Evolutionary conservation across 1,140 invertebrate species (phyloP), one percentile per base, ranked within the genome.

Genomic region (Neodiprion virginianus): DNA sequence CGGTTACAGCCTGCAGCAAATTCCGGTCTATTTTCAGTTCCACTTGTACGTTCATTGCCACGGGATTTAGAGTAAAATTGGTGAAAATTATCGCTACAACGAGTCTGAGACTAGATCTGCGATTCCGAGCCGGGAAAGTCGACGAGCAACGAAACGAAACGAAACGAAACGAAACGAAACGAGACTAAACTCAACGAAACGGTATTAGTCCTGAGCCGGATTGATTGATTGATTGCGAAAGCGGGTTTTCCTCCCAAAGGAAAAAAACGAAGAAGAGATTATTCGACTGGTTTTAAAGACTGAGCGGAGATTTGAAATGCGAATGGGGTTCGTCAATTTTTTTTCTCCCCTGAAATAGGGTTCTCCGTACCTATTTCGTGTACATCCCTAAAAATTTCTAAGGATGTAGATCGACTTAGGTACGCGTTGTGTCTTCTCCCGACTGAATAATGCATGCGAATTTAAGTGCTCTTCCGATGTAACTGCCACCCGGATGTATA

Each of bases 81-180:
- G 28, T 40, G 72, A 67, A 72, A 71, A 72, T 48, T 77, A 72
- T 75, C 69, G 68, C 69, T 40, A 75, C 72, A 48, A 67, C 23
- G 66, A 21, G 67, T 28, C 61, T 49, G 48, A 7, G 23, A 68
- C 73, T 9, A 21, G 53, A 69, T 69, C 61, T 68, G 17, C 48
- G 48, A 70, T 40, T 12, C 71, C 9, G 40, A 53, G 17, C 17
- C 14, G 9, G 69, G 48, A 67, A 61, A n/a, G 75, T 48, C 53
- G 61, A 67, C 21, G 17, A 50, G n/a, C n/a, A n/a, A n/a, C n/a
- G n/a, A n/a, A n/a, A n/a, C n/a, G n/a, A 49, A 69, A 69, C 28
- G 1, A 40, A 40, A 40, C 28, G 28, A 40, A 5, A 40, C 28
- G 1, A 40, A 40, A 40, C 28, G 1, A 40, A 40, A 40, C 28